Base-by-base conservation (phyloP, 2,113 vertebrate species). In the Galeopterus variegatus region DNA sequence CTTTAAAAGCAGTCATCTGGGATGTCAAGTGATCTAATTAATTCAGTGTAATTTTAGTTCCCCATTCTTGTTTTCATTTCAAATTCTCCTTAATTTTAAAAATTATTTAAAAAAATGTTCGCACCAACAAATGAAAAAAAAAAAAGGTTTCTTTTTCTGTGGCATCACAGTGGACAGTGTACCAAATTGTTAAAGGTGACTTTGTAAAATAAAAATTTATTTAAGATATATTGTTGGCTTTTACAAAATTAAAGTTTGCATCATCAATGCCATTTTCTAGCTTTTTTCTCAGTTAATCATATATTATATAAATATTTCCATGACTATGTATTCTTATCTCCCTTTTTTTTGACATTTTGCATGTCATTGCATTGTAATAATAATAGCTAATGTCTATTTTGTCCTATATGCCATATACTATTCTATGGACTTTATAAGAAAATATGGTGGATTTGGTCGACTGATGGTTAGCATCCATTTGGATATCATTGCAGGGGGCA, bases 11-110 rank as follows among this genome's bases (percentile, higher is more conserved):
- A 94, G 1, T 95, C 73, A 96, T 94, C 64, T 73, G 72, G 75
- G 82, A 96, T 97, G 58, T 80, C 83, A 97, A 96, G 82, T 95
- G 60, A 97, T 97, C 64, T 77, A 95, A 96, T 97, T 85, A 97
- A 95, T 89, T 96, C 10, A 9, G 45, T 94, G 11, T 13, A 24
- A 14, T 26, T 95, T 88, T 87, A 62, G 5, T n/a, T 95, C 80
- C 0, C 26, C 8, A 64, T 50, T 84, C 10, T 1, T 36, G 10
- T 93, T 91, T 97, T 77, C 15, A 41, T 72, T 85, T 88, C 76
- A 88, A 86, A 84, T 86, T 8, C 0, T 52, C 79, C 67, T 36
- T 97, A 89, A 94, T 62, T 76, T 75, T 21, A 81, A 88, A 84
- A 87, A 80, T 84, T 84, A n/a, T n/a, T 85, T 28, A 72, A 24